These are phyloP conservation scores for Cylloceria caligata DNA, from an alignment of 2,888 invertebrate genomes.

Conservation along the genomic window DNA sequence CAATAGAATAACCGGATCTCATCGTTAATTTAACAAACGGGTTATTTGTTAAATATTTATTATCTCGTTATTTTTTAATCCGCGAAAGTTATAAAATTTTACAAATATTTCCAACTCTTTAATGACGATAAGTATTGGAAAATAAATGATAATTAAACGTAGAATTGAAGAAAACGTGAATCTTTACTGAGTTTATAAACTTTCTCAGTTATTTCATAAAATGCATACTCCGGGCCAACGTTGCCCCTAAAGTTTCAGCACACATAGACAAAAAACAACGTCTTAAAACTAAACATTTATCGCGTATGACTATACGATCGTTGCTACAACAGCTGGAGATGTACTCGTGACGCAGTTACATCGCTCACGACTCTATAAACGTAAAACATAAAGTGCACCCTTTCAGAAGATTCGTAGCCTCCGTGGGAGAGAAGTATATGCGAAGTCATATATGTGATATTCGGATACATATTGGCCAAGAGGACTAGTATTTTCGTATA, in stretches of 20 bases:
- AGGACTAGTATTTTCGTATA: too few species aligned
- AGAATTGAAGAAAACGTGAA: slow-evolving; percentile 39
- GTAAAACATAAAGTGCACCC: slow-evolving; percentile 31
- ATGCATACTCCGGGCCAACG: slow-evolving; percentile 50
- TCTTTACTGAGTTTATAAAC: slow-evolving; percentile 54
- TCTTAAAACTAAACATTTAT: slow-evolving; percentile 52
- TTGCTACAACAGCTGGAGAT: background rate
- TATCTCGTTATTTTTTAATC: slow-evolving; percentile 2
- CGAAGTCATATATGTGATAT: background rate
- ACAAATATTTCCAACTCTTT: background rate
- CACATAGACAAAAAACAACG: slow-evolving; percentile 41
- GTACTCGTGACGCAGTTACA: background rate
- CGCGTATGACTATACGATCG: slow-evolving; percentile 37
- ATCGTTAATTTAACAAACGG: background rate
- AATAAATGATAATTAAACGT: background rate
- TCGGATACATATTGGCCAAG: background rate
- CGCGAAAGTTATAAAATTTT: background rate
- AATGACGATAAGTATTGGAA: background rate
- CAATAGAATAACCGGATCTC: background rate
- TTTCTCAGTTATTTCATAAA: slow-evolving; percentile 42
- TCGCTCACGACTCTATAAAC: slow-evolving; percentile 4
- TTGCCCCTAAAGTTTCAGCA: slow-evolving; percentile 43
- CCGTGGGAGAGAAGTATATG: slow-evolving; percentile 11
- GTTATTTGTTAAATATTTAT: too few species aligned
- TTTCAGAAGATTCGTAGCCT: background rate